A percentile compares a stretch with the other conserved stretches of the same genome.
These are phyloP conservation scores for Drosophila parabipectinata DNA, from an alignment of 1,140 invertebrate species.

Conservation along the genomic window DNA sequence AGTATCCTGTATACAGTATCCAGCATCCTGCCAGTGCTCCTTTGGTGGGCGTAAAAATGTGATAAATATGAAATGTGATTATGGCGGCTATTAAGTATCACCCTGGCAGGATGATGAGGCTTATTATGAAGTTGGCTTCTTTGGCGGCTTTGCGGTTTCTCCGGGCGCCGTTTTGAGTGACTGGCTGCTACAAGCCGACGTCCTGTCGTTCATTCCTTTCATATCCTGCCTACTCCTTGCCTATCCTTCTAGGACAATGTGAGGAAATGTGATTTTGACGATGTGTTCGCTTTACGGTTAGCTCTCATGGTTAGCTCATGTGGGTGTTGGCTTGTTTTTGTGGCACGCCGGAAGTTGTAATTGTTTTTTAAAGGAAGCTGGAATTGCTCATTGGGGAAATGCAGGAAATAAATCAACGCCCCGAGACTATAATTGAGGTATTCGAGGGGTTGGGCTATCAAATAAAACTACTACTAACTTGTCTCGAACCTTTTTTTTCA, in stretches of 20 bases:
- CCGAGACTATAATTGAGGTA: slow-evolving; percentile 16
- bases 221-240: neutral
- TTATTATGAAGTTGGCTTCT: slow-evolving; percentile 75
- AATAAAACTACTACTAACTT: slow-evolving; percentile 13
- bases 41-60: slow-evolving; percentile 80
- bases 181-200: slow-evolving; percentile 33
- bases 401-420: slow-evolving; percentile 68
- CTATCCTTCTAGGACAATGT: slow-evolving; percentile 31
- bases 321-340: slow-evolving; percentile 22
- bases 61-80: slow-evolving; percentile 84
- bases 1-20: neutral
- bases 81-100: slow-evolving; percentile 76
- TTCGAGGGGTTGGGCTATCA: neutral
- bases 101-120: slow-evolving; percentile 58
- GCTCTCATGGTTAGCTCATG: slow-evolving; percentile 12
- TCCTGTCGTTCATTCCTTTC: slow-evolving; percentile 9
- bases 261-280: slow-evolving; percentile 82
- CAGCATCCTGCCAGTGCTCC: slow-evolving; percentile 2
- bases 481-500: neutral
- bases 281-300: slow-evolving; percentile 75
- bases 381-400: slow-evolving; percentile 78
- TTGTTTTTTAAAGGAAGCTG: slow-evolving; percentile 77
- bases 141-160: slow-evolving; percentile 55
- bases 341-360: slow-evolving; percentile 67
- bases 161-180: slow-evolving; percentile 76